A percentile compares a stretch with the other conserved stretches of the same genome.
These are phyloP conservation scores for Hypomecis punctinalis DNA, from an alignment of 2,888 invertebrate genomes.

Conservation along the genomic window DNA sequence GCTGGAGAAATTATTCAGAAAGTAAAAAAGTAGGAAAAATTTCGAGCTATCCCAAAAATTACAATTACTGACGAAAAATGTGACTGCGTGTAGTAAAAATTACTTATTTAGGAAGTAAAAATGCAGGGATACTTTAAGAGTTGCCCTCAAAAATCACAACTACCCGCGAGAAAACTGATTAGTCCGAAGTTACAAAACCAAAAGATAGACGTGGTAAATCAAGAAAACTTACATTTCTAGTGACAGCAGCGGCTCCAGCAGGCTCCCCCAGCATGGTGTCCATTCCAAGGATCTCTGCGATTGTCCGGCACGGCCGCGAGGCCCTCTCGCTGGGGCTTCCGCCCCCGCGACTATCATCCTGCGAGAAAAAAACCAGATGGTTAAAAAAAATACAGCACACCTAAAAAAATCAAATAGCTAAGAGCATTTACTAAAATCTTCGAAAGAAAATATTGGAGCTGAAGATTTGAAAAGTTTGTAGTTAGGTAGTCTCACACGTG, in stretches of 20 bases:
- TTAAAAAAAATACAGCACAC: slow-evolving; percentile 3
- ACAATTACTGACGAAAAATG: neutral
- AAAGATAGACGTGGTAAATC: neutral
- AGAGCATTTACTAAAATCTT: no score
- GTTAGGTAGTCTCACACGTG: no score
- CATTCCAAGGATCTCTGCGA: slow-evolving; percentile 65
- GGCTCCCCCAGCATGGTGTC: slow-evolving; percentile 52
- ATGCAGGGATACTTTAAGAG: neutral
- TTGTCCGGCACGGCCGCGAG: slow-evolving; percentile 52
- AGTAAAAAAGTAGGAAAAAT: neutral
- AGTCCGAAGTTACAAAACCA: neutral
- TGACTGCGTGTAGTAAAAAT: neutral
- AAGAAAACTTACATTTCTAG: slow-evolving; percentile 56
- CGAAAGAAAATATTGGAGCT: no score
- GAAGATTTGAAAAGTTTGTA: no score
- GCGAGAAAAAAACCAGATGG: slow-evolving; percentile 18
- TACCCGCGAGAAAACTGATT: neutral
- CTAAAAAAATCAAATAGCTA: slow-evolving; percentile 1
- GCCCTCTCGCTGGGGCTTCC: slow-evolving; percentile 66
- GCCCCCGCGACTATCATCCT: slow-evolving; percentile 68
- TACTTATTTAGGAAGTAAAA: neutral
- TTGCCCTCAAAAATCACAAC: neutral
- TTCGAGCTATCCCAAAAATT: no score
- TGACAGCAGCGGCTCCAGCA: slow-evolving; percentile 55
- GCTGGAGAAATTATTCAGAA: neutral